Percentiles rank a stretch among this genome's conserved stretches.
These are phyloP conservation scores for Tetraneura akinire DNA, from an alignment of 1,140 invertebrate genomes.

Conservation along the genomic window DNA sequence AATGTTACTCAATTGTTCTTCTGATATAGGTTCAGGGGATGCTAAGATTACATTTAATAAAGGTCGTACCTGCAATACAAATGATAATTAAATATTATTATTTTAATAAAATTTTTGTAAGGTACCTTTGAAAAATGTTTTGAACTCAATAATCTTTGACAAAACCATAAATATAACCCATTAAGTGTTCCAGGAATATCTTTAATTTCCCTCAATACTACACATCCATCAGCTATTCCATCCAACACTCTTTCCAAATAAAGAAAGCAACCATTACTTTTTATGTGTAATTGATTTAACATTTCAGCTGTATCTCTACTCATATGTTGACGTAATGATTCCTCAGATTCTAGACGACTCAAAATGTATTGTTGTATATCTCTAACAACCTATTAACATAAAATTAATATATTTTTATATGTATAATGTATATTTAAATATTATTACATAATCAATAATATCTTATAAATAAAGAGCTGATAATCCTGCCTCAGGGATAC, in stretches of 20 bases:
- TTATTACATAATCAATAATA: too few species aligned
- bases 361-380: slow-evolving; percentile 96
- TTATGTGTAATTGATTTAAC: slow-evolving; percentile 92
- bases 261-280: slow-evolving; percentile 93
- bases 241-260: slow-evolving; percentile 92
- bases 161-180: slow-evolving; percentile 92
- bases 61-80: slow-evolving; percentile 65
- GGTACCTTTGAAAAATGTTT: slow-evolving; percentile 78
- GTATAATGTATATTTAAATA: too few species aligned
- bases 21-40: slow-evolving; percentile 79
- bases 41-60: slow-evolving; percentile 86
- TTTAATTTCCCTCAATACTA: slow-evolving; percentile 79
- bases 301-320: slow-evolving; percentile 87
- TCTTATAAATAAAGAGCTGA: too few species aligned
- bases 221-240: slow-evolving; percentile 89
- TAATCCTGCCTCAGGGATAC: too few species aligned
- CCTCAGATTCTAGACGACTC: slow-evolving; percentile 82
- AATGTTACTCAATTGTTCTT: slow-evolving; percentile 78
- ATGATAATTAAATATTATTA: neutral
- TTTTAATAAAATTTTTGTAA: neutral
- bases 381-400: slow-evolving; percentile 65
- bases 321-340: slow-evolving; percentile 76
- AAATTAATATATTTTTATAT: too few species aligned
- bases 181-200: slow-evolving; percentile 94
- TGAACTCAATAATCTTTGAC: slow-evolving; percentile 86